These are phyloP conservation scores for Halcyon badia DNA, from an alignment of 2,797 vertebrate genomes.

Conservation along the genomic window DNA sequence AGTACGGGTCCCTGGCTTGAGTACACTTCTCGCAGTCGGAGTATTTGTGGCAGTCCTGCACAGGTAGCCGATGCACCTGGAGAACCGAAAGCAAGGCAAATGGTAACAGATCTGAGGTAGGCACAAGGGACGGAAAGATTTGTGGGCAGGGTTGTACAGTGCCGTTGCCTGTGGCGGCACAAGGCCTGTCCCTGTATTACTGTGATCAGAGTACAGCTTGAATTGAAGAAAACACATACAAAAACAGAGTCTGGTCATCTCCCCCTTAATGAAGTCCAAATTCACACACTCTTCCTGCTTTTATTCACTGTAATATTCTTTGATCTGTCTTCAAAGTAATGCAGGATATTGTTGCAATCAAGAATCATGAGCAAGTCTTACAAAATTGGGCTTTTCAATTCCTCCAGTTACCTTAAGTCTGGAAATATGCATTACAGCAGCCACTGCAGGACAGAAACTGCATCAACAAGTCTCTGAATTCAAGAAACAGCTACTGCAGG, in stretches of 20 bases:
- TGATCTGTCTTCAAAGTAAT: background rate
- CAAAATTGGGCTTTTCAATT: background rate
- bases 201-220: background rate
- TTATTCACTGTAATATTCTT: background rate
- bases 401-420: background rate
- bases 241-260: background rate
- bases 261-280: background rate
- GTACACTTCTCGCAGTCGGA: slow-evolving; percentile 88
- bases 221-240: background rate
- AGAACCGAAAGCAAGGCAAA: slow-evolving; percentile 2
- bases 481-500: background rate
- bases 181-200: background rate
- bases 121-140: background rate
- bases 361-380: background rate
- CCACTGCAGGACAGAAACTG: background rate
- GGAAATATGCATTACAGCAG: background rate
- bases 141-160: background rate
- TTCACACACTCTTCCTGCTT: background rate
- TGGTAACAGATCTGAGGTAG: background rate
- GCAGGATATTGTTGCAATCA: background rate
- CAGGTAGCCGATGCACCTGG: slow-evolving; percentile 91
- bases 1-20: slow-evolving; percentile 91
- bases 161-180: background rate
- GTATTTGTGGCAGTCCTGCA: slow-evolving; percentile 89
- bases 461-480: background rate